A percentile compares a stretch with the other conserved stretches of the same genome.
These are phyloP conservation scores for Chesias legatella DNA, from an alignment of 2,888 invertebrate species.

Conservation along the genomic window DNA sequence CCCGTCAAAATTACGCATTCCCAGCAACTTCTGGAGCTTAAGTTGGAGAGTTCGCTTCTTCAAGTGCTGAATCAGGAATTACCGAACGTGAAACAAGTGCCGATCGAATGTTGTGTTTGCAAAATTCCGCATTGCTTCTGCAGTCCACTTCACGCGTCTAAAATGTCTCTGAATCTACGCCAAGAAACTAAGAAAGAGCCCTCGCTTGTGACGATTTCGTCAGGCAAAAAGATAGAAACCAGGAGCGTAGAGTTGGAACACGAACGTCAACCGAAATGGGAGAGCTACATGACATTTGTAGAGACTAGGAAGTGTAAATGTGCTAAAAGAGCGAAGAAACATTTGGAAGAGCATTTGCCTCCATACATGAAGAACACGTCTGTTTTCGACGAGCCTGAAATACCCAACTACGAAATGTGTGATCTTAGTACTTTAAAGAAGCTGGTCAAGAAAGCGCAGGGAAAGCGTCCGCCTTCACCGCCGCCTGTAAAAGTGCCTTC, in stretches of 20 bases:
- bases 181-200: slow-evolving; percentile 14
- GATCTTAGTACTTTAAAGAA: slow-evolving; percentile 41
- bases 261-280: slow-evolving; percentile 59
- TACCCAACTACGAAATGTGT: slow-evolving; percentile 58
- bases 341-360: slow-evolving; percentile 57
- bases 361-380: slow-evolving; percentile 62
- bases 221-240: slow-evolving; percentile 41
- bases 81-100: slow-evolving; percentile 44
- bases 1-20: slow-evolving; percentile 49
- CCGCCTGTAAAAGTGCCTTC: slow-evolving; percentile 28
- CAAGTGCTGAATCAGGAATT: slow-evolving; percentile 60
- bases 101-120: slow-evolving; percentile 46
- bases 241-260: slow-evolving; percentile 43
- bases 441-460: slow-evolving; percentile 46
- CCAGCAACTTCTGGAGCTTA: slow-evolving; percentile 45
- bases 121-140: slow-evolving; percentile 53
- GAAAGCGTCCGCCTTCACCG: slow-evolving; percentile 27
- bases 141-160: slow-evolving; percentile 32
- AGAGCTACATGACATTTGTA: slow-evolving; percentile 52
- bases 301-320: slow-evolving; percentile 50
- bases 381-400: slow-evolving; percentile 40
- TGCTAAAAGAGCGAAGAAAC: slow-evolving; percentile 52
- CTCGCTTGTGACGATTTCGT: slow-evolving; percentile 22
- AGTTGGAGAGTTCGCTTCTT: slow-evolving; percentile 60
- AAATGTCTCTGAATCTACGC: slow-evolving; percentile 11